Conservation (phyloP, 2,797 vertebrate species). For the Buphagus erythrorhynchus region DNA sequence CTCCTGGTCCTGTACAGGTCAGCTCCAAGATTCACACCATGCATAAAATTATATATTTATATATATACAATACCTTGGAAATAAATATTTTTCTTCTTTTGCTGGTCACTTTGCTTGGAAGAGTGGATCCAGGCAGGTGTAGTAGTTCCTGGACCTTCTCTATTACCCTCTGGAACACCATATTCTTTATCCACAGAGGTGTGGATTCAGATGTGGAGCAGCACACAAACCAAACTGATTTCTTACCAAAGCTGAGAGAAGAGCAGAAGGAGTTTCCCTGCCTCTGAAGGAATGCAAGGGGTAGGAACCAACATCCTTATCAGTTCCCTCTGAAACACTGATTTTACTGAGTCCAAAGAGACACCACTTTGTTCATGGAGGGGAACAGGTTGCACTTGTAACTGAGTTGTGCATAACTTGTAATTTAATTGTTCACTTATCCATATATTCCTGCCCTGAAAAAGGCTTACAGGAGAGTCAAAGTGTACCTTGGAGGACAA, state of each 20-base stretch:
- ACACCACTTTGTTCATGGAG: accelerated
- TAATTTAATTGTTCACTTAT: background rate
- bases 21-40: background rate
- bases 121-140: background rate
- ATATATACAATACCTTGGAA: background rate
- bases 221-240: background rate
- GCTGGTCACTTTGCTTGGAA: background rate
- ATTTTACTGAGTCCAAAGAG: background rate
- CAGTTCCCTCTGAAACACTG: background rate
- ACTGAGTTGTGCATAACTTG: background rate
- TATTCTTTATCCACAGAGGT: background rate
- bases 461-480: background rate
- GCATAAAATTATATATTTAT: background rate
- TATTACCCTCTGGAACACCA: background rate
- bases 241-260: background rate
- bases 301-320: background rate
- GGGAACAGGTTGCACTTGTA: background rate
- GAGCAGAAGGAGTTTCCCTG: background rate
- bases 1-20: background rate
- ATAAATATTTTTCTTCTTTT: background rate
- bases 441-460: background rate
- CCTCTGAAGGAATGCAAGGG: background rate
- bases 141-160: background rate
- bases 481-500: background rate
- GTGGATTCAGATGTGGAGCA: background rate